A percentile compares a stretch with the other conserved stretches of the same genome.
Conservation (phyloP, 2,888 invertebrate species). For the Ferrisia virgata region DNA sequence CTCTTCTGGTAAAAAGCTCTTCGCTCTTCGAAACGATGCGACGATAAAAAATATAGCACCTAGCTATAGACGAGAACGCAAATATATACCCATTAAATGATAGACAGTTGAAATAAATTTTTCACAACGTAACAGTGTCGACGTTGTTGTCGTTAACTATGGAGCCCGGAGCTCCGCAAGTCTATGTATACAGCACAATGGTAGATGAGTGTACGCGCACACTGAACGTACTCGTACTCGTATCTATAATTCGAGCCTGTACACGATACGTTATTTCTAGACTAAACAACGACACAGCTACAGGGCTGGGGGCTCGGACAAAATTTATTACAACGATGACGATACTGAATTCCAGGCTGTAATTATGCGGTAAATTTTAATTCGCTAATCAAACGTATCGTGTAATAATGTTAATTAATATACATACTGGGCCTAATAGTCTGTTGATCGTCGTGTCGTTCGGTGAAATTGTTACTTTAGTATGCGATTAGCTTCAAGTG, state of each 20-base stretch:
- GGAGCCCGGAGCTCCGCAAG: no score
- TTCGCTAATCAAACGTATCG: background rate
- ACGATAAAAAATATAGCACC: background rate
- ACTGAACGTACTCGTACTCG: background rate
- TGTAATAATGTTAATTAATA: background rate
- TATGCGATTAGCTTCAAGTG: background rate
- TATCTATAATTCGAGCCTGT: background rate
- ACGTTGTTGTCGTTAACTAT: background rate
- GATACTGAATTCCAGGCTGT: background rate
- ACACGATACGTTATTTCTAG: no score
- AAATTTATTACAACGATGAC: background rate
- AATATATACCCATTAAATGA: background rate
- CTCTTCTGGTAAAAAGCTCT: background rate
- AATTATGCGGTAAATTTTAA: background rate
- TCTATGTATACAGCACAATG: background rate
- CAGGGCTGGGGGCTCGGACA: background rate
- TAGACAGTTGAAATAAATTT: slow-evolving; percentile 16
- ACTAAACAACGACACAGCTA: no score
- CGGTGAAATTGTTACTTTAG: background rate
- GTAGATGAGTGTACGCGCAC: background rate
- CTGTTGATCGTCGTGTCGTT: no score
- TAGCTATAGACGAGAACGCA: background rate
- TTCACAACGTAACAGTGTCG: background rate
- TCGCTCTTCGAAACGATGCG: no score
- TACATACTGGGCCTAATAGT: background rate